phyloP scores from a whole-genome alignment of 37 sponge, comb jelly and placozoan species.

The Ephydatia muelleri region DNA sequence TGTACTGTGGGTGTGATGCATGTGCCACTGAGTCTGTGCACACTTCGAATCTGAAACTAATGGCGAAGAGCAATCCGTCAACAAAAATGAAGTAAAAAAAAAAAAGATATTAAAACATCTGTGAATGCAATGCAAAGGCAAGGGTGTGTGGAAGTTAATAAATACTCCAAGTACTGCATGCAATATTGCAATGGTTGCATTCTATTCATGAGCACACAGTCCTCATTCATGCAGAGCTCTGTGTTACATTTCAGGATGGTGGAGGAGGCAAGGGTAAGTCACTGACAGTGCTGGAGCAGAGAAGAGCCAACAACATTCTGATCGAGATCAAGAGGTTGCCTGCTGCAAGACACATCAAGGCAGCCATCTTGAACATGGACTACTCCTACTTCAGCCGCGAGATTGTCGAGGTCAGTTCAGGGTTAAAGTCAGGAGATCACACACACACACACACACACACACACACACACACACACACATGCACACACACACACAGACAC shows the following conservation, averaged over 20 bases:
- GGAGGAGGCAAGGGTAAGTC: conserved; percentile 74
- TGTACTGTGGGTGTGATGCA: too few relatives aligned
- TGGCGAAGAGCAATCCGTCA: too few relatives aligned
- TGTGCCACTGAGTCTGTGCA: too few relatives aligned
- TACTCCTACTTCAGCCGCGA: conserved; percentile 80
- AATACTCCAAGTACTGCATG: not conserved
- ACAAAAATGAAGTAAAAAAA: not conserved
- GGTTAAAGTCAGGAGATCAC: not conserved
- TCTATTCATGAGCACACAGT: not conserved
- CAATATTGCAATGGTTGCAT: too few relatives aligned
- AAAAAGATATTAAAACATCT: too few relatives aligned
- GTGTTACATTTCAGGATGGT: not conserved
- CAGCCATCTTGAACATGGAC: conserved; percentile 93
- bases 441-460: too few relatives aligned
- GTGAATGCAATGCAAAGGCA: too few relatives aligned
- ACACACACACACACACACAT: not conserved
- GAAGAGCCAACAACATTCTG: conserved; percentile 77
- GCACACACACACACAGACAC: too few relatives aligned
- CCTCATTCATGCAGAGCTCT: conserved; percentile 1
- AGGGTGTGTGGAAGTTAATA: too few relatives aligned
- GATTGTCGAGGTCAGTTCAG: conserved; percentile 65
- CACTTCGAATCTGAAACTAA: too few relatives aligned
- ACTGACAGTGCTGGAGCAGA: conserved; percentile 82
- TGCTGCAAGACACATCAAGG: conserved; percentile 81
- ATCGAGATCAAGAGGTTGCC: conserved; percentile 86